A percentile compares a stretch with the other conserved stretches of the same genome.
Evolutionary conservation across 2,797 vertebrate genomes (phyloP).

Genomic region (Mormyrops boulengeri): DNA sequence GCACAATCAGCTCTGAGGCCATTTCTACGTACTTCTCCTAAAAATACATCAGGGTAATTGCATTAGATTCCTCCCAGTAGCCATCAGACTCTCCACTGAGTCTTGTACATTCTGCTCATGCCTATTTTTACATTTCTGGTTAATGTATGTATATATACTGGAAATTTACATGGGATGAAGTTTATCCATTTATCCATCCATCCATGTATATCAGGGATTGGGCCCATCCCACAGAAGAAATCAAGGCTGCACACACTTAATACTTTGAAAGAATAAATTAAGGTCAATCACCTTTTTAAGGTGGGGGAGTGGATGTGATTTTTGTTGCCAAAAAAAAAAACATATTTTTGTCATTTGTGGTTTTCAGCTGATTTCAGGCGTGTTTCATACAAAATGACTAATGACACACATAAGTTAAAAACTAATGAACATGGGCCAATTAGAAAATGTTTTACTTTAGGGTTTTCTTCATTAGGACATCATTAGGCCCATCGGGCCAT

Average conservation of each 20-base stretch:
- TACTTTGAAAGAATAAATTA: background rate
- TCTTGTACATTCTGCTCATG: background rate
- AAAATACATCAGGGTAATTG: constrained; percentile 25
- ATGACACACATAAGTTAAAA: background rate
- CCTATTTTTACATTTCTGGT: background rate
- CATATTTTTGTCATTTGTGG: background rate
- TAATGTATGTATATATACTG: background rate
- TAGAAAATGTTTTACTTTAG: background rate
- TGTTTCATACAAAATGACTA: background rate
- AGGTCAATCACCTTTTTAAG: background rate
- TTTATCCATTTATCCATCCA: background rate
- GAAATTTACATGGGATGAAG: background rate
- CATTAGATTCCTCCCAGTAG: background rate
- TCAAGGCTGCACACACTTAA: background rate
- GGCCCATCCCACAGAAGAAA: background rate
- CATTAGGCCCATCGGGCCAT: background rate
- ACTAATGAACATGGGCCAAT: background rate
- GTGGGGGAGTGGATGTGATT: background rate
- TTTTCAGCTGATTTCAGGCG: background rate
- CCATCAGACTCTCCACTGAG: background rate
- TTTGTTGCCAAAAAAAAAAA: background rate
- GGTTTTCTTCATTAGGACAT: background rate
- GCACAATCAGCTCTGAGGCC: constrained; percentile 92
- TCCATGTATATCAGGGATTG: background rate
- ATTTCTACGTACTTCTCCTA: constrained; percentile 94